Evolutionary conservation across 1,140 invertebrate genomes (phyloP).

Genomic region (Aphaenogaster ashmeadi): DNA sequence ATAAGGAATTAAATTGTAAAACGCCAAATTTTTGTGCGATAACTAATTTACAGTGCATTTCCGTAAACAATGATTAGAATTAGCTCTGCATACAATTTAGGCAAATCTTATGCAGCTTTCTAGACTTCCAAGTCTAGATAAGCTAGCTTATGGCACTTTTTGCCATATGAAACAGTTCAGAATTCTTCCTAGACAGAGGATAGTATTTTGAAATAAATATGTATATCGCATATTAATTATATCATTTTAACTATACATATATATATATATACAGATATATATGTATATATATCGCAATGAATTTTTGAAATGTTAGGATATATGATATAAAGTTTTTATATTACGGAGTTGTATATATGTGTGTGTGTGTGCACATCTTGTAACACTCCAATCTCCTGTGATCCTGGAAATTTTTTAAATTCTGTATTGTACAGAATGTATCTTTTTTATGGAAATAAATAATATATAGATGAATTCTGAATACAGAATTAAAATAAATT

Average conservation of each 20-base stretch:
- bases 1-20: background rate
- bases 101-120: background rate
- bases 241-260: background rate
- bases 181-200: background rate
- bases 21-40: background rate
- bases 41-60: background rate
- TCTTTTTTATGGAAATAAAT: slow-evolving; percentile 48
- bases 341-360: background rate
- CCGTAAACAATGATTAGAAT: background rate
- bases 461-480: background rate
- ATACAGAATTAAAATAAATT: background rate
- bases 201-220: slow-evolving; percentile 29
- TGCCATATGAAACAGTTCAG: background rate
- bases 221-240: slow-evolving; percentile 20
- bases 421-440: slow-evolving; percentile 17
- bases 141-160: background rate
- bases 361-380: background rate
- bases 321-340: slow-evolving; percentile 32
- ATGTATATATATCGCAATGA: background rate
- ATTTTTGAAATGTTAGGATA: background rate
- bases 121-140: background rate
- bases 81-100: background rate
- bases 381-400: slow-evolving; percentile 19
- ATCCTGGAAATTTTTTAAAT: slow-evolving; percentile 19
- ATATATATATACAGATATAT: background rate